These are phyloP conservation scores for Ormyrus pomaceus DNA, from an alignment of 2,888 invertebrate genomes.

Conservation along the genomic window DNA sequence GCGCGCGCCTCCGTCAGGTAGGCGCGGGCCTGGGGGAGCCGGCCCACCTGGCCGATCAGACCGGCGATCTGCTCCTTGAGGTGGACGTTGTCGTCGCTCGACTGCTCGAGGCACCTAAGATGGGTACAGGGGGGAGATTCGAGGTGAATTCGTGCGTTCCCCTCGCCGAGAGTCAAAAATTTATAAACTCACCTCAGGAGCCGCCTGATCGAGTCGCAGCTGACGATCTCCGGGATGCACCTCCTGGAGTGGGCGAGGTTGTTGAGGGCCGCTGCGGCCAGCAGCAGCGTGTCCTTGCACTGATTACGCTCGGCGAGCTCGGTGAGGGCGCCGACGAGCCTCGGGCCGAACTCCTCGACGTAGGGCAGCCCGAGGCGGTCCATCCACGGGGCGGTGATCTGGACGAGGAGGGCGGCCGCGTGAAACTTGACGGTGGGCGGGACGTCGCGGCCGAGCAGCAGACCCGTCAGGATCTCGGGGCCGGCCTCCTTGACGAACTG, in stretches of 20 bases:
- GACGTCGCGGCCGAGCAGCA: constrained; percentile 81
- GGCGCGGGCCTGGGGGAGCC: constrained; percentile 83
- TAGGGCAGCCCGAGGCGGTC: constrained; percentile 85
- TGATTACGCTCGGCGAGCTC: constrained; percentile 83
- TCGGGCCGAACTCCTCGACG: constrained; percentile 85
- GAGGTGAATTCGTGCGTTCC: too few relatives aligned
- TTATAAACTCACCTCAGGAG: constrained; percentile 71
- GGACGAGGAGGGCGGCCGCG: constrained; percentile 92
- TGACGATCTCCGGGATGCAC: constrained; percentile 83
- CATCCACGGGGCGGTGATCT: constrained; percentile 95
- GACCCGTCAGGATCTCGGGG: constrained; percentile 89
- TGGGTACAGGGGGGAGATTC: too few relatives aligned
- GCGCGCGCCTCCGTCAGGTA: constrained; percentile 82
- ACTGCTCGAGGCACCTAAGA: constrained; percentile 80
- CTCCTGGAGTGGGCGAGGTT: constrained; percentile 85
- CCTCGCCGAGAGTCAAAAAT: too few relatives aligned
- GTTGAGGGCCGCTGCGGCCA: constrained; percentile 92
- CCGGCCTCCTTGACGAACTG: constrained; percentile 89
- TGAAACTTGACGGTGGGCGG: constrained; percentile 87
- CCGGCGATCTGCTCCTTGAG: constrained; percentile 91
- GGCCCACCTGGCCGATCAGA: constrained; percentile 91
- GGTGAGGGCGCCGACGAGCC: constrained; percentile 85
- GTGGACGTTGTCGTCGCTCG: constrained; percentile 68
- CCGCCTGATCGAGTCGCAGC: constrained; percentile 84
- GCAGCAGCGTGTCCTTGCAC: constrained; percentile 89